A percentile compares a stretch with the other conserved stretches of the same genome.
These are phyloP conservation scores for Heliconius sara DNA, from an alignment of 2,888 invertebrate species.

Conservation along the genomic window DNA sequence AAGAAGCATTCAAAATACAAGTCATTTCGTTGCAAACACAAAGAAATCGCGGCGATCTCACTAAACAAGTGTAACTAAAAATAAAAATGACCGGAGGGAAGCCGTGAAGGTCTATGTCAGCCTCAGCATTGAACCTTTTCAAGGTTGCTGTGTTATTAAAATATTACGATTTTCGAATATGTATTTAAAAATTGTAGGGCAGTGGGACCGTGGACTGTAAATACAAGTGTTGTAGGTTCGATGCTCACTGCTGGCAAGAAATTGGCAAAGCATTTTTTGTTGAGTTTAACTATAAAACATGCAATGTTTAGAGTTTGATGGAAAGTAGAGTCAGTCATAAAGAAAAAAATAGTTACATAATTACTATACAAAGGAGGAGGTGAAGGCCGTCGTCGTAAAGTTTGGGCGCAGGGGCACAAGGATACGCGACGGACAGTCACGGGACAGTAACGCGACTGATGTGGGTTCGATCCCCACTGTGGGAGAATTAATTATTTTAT, in stretches of 20 bases:
- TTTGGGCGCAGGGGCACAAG: too few relatives aligned
- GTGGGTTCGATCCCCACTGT: too few relatives aligned
- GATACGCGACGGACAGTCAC: too few relatives aligned
- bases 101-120: constrained; percentile 32
- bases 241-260: background rate
- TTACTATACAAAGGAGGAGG: too few relatives aligned
- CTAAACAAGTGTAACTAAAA: constrained; percentile 50
- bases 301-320: too few relatives aligned
- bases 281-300: too few relatives aligned
- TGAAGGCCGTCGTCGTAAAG: too few relatives aligned
- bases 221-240: background rate
- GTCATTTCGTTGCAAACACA: constrained; percentile 40
- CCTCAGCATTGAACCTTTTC: constrained; percentile 34
- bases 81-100: constrained; percentile 45
- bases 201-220: background rate
- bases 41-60: constrained; percentile 49
- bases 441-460: too few relatives aligned
- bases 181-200: background rate
- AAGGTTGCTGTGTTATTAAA: constrained; percentile 22
- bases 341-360: too few relatives aligned
- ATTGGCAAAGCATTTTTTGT: too few relatives aligned
- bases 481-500: too few relatives aligned
- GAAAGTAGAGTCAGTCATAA: too few relatives aligned
- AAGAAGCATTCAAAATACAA: constrained; percentile 34
- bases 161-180: background rate